Evolutionary conservation across 2,888 invertebrate species (phyloP).

Genomic region (Stenolophus ochropezus): DNA sequence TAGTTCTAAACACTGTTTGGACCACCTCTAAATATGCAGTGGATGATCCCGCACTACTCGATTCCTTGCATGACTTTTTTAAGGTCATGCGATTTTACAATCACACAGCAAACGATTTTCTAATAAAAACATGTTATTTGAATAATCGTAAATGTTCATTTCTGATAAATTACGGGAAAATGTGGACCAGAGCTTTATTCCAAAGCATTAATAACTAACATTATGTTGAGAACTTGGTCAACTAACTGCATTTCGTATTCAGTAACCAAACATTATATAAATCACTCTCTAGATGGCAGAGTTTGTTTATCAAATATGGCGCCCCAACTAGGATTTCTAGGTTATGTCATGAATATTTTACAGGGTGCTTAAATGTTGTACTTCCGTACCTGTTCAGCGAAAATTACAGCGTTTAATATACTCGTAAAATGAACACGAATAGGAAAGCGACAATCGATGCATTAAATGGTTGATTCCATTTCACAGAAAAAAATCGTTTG

Average conservation of each 20-base stretch:
- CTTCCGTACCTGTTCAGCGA: background rate
- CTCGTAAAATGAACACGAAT: background rate
- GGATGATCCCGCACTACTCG: slow-evolving; percentile 23
- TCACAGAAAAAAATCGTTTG: too few relatives aligned
- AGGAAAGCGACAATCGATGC: too few relatives aligned
- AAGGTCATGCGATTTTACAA: slow-evolving; percentile 39
- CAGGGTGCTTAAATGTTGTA: background rate
- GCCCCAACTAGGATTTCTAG: background rate
- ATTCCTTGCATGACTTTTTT: background rate
- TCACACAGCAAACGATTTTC: slow-evolving; percentile 20
- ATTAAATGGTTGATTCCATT: too few relatives aligned
- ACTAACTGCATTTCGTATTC: slow-evolving; percentile 21
- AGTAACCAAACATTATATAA: slow-evolving; percentile 24
- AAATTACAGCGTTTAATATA: background rate
- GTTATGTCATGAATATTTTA: slow-evolving; percentile 20
- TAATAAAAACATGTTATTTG: slow-evolving; percentile 43
- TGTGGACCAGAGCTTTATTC: slow-evolving; percentile 2
- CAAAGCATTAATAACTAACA: background rate
- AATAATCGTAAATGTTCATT: slow-evolving; percentile 40
- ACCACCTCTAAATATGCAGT: slow-evolving; percentile 32
- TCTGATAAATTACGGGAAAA: slow-evolving; percentile 7
- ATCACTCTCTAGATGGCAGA: slow-evolving; percentile 34
- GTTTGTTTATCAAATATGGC: slow-evolving; percentile 16
- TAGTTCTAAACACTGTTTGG: slow-evolving; percentile 40
- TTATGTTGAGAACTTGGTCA: slow-evolving; percentile 30